phyloP scores from a whole-genome alignment of 1,140 invertebrate genomes.

The Drosophila punjabiensis region DNA sequence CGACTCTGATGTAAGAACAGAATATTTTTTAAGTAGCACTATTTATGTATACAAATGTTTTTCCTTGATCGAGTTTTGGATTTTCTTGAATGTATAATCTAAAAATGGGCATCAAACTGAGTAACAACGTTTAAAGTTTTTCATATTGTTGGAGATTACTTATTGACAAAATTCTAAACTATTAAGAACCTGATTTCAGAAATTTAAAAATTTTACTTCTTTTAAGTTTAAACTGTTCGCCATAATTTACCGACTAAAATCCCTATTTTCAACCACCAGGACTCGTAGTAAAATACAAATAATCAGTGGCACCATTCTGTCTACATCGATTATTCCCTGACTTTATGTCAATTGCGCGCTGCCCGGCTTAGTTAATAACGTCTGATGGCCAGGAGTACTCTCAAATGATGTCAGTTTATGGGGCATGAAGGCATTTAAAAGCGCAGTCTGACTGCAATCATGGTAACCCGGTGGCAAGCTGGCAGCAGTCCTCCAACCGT shows the following conservation, averaged over 20 bases:
- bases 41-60: background rate
- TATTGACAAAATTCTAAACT: no score
- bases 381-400: slow-evolving; percentile 55
- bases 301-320: slow-evolving; percentile 23
- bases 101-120: no score
- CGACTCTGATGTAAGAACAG: background rate
- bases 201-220: no score
- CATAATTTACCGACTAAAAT: background rate
- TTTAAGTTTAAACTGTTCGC: no score
- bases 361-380: slow-evolving; percentile 53
- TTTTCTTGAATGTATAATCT: no score
- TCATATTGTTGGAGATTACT: no score
- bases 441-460: slow-evolving; percentile 64
- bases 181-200: no score
- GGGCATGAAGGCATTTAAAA: slow-evolving; percentile 77
- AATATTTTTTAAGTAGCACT: background rate
- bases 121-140: no score
- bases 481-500: slow-evolving; percentile 37
- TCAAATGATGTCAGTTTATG: slow-evolving; percentile 66
- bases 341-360: slow-evolving; percentile 51
- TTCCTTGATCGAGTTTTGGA: background rate
- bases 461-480: slow-evolving; percentile 32
- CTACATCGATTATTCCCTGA: slow-evolving; percentile 16
- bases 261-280: background rate
- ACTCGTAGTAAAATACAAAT: background rate